Evolutionary conservation across 2,113 vertebrate species (phyloP).

Genomic region (Carassius gibelio): DNA sequence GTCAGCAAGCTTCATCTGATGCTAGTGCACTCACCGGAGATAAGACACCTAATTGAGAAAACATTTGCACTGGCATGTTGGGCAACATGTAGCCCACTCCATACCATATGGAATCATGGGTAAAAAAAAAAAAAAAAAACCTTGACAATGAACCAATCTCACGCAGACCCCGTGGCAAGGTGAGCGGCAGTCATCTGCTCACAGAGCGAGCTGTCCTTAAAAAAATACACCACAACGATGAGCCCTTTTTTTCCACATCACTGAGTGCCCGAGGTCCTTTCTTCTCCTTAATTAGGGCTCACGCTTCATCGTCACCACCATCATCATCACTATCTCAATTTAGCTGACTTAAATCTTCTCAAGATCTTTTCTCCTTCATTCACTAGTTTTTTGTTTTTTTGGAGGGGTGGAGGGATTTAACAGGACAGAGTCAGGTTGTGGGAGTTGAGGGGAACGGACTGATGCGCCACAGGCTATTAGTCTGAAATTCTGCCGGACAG

Average conservation of each 20-base stretch:
- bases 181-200: constrained; percentile 95
- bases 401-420: constrained; percentile 90
- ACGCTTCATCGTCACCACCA: constrained; percentile 71
- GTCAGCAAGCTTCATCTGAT: constrained; percentile 99
- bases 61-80: constrained; percentile 98
- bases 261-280: constrained; percentile 77
- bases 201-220: constrained; percentile 80
- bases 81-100: constrained; percentile 96
- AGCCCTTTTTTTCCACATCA: constrained; percentile 87
- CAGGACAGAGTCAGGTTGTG: constrained; percentile 94
- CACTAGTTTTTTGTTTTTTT: constrained; percentile 46
- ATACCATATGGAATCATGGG: constrained; percentile 99
- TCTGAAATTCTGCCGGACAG: constrained; percentile 94
- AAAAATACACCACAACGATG: constrained; percentile 77
- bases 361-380: constrained; percentile 60
- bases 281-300: constrained; percentile 83
- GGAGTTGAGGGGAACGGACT: constrained; percentile 79
- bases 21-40: constrained; percentile 90
- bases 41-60: constrained; percentile 98
- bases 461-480: constrained; percentile 91
- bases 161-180: constrained; percentile 98
- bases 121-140: constrained; percentile 81
- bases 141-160: constrained; percentile 99
- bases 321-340: constrained; percentile 51
- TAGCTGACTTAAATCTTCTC: constrained; percentile 59